These are phyloP conservation scores for Kryptolebias ocellatus DNA, from an alignment of 2,797 vertebrate genomes.

Conservation along the genomic window DNA sequence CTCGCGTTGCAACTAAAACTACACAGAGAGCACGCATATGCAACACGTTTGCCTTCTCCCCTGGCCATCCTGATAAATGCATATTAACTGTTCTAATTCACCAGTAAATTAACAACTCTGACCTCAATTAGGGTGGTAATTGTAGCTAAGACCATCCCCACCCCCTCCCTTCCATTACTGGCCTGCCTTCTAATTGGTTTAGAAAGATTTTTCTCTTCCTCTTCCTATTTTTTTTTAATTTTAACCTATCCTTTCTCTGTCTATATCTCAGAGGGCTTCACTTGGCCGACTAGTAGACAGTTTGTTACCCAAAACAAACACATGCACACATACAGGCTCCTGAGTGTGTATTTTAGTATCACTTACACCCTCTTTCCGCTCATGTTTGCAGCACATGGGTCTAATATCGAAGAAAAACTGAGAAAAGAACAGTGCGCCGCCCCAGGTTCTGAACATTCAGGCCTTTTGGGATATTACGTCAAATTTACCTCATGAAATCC, in stretches of 20 bases:
- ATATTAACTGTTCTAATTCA: slow-evolving; percentile 87
- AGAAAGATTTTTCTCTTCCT: slow-evolving; percentile 56
- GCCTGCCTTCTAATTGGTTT: slow-evolving; percentile 76
- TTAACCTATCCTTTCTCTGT: not conserved
- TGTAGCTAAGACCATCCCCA: slow-evolving; percentile 72
- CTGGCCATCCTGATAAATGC: slow-evolving; percentile 82
- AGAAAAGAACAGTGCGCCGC: slow-evolving; percentile 21
- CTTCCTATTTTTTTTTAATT: not conserved
- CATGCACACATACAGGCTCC: slow-evolving; percentile 18
- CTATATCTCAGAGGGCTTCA: slow-evolving; percentile 18
- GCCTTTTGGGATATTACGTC: slow-evolving; percentile 61
- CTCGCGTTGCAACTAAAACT: slow-evolving; percentile 54
- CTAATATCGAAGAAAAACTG: slow-evolving; percentile 30
- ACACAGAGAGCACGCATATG: slow-evolving; percentile 41
- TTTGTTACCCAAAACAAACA: slow-evolving; percentile 40
- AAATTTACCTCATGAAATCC: slow-evolving; percentile 66
- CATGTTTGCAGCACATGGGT: slow-evolving; percentile 39
- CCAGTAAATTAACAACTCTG: slow-evolving; percentile 87
- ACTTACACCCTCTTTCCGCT: slow-evolving; percentile 12
- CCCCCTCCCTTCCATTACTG: slow-evolving; percentile 27
- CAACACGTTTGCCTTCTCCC: slow-evolving; percentile 73
- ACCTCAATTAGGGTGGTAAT: slow-evolving; percentile 85
- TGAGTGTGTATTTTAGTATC: slow-evolving; percentile 1
- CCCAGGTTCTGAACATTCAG: slow-evolving; percentile 52
- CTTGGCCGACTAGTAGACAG: slow-evolving; percentile 32